Evolutionary conservation across 2,797 vertebrate species (phyloP).

Genomic region (Nothura maculosa): DNA sequence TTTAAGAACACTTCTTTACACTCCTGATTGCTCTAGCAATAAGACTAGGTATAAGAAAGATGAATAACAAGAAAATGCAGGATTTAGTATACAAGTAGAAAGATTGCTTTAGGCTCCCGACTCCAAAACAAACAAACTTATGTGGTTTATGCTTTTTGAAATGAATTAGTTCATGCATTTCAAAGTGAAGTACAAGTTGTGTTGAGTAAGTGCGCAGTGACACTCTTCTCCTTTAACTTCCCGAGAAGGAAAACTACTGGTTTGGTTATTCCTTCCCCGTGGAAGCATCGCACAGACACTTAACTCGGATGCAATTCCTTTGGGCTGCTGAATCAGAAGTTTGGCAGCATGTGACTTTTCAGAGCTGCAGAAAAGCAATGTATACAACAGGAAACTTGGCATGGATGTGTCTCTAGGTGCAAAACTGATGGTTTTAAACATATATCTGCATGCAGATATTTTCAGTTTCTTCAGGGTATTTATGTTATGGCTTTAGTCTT

Average conservation of each 20-base stretch:
- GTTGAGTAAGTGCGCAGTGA: background rate
- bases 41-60: background rate
- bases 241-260: rapidly evolving
- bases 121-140: background rate
- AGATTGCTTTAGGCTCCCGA: background rate
- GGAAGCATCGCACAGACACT: rapidly evolving
- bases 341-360: background rate
- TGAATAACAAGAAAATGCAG: background rate
- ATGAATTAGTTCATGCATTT: background rate
- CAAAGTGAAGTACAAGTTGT: background rate
- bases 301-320: background rate
- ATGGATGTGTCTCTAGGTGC: rapidly evolving
- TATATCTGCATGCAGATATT: background rate
- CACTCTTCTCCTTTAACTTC: rapidly evolving
- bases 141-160: background rate
- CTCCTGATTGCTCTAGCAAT: background rate
- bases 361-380: background rate
- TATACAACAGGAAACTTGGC: background rate
- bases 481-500: background rate
- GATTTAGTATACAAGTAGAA: background rate
- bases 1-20: background rate
- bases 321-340: background rate
- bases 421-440: rapidly evolving
- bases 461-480: background rate
- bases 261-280: rapidly evolving